These are phyloP conservation scores for Coreius guichenoti DNA, from an alignment of 2,797 vertebrate genomes.

Conservation along the genomic window DNA sequence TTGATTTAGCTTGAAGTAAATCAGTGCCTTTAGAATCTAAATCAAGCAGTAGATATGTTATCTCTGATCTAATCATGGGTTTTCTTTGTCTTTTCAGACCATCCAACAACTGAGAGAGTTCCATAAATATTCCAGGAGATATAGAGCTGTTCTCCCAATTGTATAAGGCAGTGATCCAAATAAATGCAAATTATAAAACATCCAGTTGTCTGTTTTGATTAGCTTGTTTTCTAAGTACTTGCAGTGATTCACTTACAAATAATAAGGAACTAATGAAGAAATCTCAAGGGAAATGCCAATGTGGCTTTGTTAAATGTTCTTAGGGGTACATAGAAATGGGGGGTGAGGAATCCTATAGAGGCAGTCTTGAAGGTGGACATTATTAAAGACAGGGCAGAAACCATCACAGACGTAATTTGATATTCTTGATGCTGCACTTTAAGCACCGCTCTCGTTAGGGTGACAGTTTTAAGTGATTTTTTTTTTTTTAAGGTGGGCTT, in stretches of 20 bases:
- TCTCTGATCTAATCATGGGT: not conserved
- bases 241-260: not conserved
- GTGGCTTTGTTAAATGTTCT: not conserved
- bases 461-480: too few species aligned
- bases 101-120: conserved; percentile 80
- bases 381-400: not conserved
- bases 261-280: not conserved
- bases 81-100: conserved; percentile 70
- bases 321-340: too few species aligned
- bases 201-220: not conserved
- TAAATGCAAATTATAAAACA: conserved; percentile 62
- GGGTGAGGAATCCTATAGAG: not conserved
- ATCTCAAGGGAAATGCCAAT: not conserved
- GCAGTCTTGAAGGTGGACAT: not conserved
- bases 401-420: too few species aligned
- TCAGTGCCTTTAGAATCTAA: not conserved
- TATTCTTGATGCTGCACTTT: too few species aligned
- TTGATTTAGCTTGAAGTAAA: not conserved
- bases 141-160: conserved; percentile 52
- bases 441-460: too few species aligned
- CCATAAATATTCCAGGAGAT: conserved; percentile 59
- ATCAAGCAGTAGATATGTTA: not conserved
- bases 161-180: conserved; percentile 66
- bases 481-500: too few species aligned
- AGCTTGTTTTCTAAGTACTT: not conserved